Evolutionary conservation across 1,140 invertebrate species (phyloP), one percentile per base, ranked within the genome.

Genomic region (Vollenhovia emeryi): DNA sequence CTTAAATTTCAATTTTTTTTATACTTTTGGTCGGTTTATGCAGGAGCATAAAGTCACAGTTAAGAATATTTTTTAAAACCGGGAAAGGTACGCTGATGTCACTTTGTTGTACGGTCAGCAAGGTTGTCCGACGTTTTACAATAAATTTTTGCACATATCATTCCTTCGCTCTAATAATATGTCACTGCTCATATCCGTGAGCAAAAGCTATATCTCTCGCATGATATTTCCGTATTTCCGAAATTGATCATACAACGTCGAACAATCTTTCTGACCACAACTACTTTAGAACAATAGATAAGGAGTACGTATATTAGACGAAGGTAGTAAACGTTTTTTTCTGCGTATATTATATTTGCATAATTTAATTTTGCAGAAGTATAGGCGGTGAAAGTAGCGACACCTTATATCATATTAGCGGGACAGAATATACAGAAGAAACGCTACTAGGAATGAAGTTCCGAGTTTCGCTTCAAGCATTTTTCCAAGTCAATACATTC

Each of bases 71-170:
- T 93, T 97, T 97, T 89, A 94, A 94, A 76, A 92, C 94, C n/a
- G 96, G 96, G 52, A 94, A 95, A 66, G 96, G 96, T n/a, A 93
- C 24, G 96, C 96, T 75, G 95, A 96, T 30, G 96, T 99, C 5
- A 98, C 97, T 11, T 98, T 98, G n/a, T 92, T 99, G 7, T 99
- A 98, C n/a, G n/a, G n/a, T n/a, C n/a, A n/a, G n/a, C n/a, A n/a
- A n/a, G n/a, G n/a, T n/a, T n/a, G n/a, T n/a, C n/a, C n/a, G n/a
- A n/a, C n/a, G n/a, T n/a, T n/a, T n/a, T n/a, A n/a, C n/a, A n/a
- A n/a, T n/a, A n/a, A n/a, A n/a, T n/a, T n/a, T n/a, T n/a, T n/a
- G n/a, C n/a, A n/a, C n/a, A n/a, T n/a, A n/a, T n/a, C n/a, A n/a
- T n/a, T n/a, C n/a, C n/a, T n/a, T n/a, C n/a, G n/a, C n/a, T n/a